A percentile compares a stretch with the other conserved stretches of the same genome.
Evolutionary conservation across 2,888 invertebrate species (phyloP).

Genomic region (Pyrochroa serraticornis): DNA sequence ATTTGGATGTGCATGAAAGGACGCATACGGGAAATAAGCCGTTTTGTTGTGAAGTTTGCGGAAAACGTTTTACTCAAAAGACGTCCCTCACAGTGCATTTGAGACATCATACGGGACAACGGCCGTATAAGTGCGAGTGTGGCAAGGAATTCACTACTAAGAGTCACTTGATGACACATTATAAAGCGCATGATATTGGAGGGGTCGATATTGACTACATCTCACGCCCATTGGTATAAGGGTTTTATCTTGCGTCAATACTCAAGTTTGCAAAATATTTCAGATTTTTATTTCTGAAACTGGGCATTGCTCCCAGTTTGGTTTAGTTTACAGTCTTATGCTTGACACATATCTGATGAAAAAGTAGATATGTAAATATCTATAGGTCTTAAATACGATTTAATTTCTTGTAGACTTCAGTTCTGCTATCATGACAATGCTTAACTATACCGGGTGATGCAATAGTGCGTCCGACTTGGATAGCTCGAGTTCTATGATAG

Average conservation of each 20-base stretch:
- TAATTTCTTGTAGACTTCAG: too few species aligned
- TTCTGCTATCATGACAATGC: too few species aligned
- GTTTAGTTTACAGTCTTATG: not conserved
- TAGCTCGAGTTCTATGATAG: too few species aligned
- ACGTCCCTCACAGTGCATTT: constrained; percentile 63
- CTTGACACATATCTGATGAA: too few species aligned
- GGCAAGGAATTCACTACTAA: constrained; percentile 65
- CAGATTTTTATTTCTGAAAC: constrained; percentile 1
- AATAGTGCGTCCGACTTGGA: too few species aligned
- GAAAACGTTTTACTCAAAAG: constrained; percentile 65
- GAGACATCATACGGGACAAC: constrained; percentile 64
- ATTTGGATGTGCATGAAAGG: constrained; percentile 62
- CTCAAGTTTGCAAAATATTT: too few species aligned
- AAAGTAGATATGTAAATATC: too few species aligned
- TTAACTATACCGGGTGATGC: too few species aligned
- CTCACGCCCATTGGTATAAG: constrained; percentile 36
- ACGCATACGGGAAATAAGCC: constrained; percentile 64
- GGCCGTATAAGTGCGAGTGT: constrained; percentile 63
- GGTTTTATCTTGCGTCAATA: constrained; percentile 22
- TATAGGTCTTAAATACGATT: too few species aligned
- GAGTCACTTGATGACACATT: constrained; percentile 64
- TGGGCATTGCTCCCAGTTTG: constrained; percentile 10
- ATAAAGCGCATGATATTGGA: constrained; percentile 60
- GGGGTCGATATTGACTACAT: constrained; percentile 50
- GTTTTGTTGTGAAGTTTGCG: constrained; percentile 63